A percentile compares a stretch with the other conserved stretches of the same genome.
These are phyloP conservation scores for Drosophila niveifrons DNA, from an alignment of 2,888 invertebrate genomes.

Conservation along the genomic window DNA sequence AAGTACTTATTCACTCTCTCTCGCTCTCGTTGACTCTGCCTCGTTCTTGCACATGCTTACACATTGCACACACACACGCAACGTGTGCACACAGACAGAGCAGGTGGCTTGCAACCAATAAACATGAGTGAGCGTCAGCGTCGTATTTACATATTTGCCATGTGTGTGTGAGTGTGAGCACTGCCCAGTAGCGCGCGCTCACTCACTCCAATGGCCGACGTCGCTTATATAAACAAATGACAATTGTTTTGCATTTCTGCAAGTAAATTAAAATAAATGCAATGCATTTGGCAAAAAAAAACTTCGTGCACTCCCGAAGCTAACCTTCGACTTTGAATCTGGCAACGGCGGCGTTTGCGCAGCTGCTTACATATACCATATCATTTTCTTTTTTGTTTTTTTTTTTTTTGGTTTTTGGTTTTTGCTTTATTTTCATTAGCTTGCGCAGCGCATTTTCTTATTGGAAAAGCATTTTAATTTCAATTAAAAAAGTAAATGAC, in stretches of 20 bases:
- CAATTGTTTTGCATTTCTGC: slow-evolving; percentile 82
- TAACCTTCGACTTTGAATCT: slow-evolving; percentile 34
- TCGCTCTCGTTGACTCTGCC: slow-evolving; percentile 12
- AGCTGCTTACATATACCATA: slow-evolving; percentile 61
- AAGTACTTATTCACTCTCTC: not conserved
- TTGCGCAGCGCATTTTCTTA: slow-evolving; percentile 57
- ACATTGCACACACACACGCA: slow-evolving; percentile 45
- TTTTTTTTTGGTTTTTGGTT: not conserved
- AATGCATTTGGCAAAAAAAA: slow-evolving; percentile 68
- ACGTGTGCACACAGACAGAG: slow-evolving; percentile 54
- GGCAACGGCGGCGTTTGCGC: slow-evolving; percentile 57
- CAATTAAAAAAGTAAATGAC: slow-evolving; percentile 82
- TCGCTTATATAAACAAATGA: slow-evolving; percentile 82
- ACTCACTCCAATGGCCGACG: slow-evolving; percentile 62
- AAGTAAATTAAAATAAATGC: slow-evolving; percentile 80
- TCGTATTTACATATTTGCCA: slow-evolving; percentile 73
- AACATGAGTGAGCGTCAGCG: slow-evolving; percentile 77
- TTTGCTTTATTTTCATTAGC: slow-evolving; percentile 43
- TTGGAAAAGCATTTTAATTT: slow-evolving; percentile 81
- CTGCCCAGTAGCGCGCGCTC: slow-evolving; percentile 62
- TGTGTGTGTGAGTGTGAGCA: slow-evolving; percentile 53
- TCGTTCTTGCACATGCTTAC: slow-evolving; percentile 44
- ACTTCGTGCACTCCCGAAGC: slow-evolving; percentile 56
- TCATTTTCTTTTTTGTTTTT: slow-evolving; percentile 36
- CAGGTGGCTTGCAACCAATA: slow-evolving; percentile 84